phyloP scores from a whole-genome alignment of 2,113 vertebrate genomes.

The Triplophysa rosa region DNA sequence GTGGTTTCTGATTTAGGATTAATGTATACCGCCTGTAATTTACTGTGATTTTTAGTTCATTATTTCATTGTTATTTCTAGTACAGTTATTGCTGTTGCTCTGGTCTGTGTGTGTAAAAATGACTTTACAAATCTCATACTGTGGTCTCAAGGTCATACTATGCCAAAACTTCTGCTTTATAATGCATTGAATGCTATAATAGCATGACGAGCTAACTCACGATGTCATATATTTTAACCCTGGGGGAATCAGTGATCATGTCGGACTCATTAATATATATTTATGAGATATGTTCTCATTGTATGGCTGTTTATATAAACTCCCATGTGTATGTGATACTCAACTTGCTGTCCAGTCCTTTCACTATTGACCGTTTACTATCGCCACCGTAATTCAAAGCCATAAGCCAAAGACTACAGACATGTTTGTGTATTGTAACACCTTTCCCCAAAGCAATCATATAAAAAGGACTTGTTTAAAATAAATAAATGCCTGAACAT shows the following conservation, averaged over 20 bases:
- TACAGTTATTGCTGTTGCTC: slow-evolving; percentile 64
- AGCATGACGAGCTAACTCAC: neutral
- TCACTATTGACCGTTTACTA: neutral
- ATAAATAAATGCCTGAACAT: neutral
- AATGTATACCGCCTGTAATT: too few species aligned
- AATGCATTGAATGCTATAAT: neutral
- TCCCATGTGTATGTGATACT: too few species aligned
- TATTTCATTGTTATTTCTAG: slow-evolving; percentile 38
- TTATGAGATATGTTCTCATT: too few species aligned
- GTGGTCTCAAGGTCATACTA: neutral
- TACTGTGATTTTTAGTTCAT: slow-evolving; percentile 46
- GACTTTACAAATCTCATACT: slow-evolving; percentile 7
- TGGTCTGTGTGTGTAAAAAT: slow-evolving; percentile 55
- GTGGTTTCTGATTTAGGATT: too few species aligned
- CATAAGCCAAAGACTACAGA: slow-evolving; percentile 30
- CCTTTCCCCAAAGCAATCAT: neutral
- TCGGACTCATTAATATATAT: neutral
- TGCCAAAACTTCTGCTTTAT: neutral
- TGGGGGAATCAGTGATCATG: neutral
- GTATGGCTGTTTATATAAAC: neutral
- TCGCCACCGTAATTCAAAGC: neutral
- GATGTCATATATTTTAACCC: neutral
- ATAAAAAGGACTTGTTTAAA: neutral
- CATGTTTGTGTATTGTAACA: neutral
- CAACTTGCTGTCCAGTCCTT: neutral